These are phyloP conservation scores for Geotrypetes seraphini DNA, from an alignment of 2,797 vertebrate species.

Conservation along the genomic window DNA sequence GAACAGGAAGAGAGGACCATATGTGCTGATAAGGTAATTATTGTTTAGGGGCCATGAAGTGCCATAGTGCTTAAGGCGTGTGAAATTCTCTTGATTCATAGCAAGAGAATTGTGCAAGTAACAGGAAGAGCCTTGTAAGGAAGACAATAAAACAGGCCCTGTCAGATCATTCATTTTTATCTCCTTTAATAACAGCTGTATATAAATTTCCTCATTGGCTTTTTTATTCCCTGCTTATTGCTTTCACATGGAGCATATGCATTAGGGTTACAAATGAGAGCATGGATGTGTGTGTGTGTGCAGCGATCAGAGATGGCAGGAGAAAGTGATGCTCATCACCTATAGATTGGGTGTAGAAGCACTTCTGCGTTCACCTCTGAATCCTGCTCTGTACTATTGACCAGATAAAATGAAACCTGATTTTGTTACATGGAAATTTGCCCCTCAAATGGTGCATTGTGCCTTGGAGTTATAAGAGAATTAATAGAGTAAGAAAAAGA, in stretches of 20 bases:
- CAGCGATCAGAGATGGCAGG: no score
- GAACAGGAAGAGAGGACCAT: conserved; percentile 14
- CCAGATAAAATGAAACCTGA: no score
- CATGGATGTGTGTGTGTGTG: no score
- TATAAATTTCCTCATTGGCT: conserved; percentile 33
- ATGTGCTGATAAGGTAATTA: conserved; percentile 33
- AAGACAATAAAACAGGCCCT: conserved; percentile 18
- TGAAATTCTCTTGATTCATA: conserved; percentile 20
- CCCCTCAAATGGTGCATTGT: no score
- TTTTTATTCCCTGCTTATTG: conserved; percentile 19
- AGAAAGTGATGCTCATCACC: no score
- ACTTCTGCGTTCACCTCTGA: no score
- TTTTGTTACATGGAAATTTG: no score
- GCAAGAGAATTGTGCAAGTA: conserved; percentile 25
- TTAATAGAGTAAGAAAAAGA: no score
- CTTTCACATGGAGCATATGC: conserved; percentile 23
- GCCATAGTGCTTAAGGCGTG: conserved; percentile 19
- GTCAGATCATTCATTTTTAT: conserved; percentile 26
- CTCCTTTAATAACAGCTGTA: conserved; percentile 27
- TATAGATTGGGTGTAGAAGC: no score
- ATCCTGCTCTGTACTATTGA: no score
- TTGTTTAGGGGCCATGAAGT: conserved; percentile 4
- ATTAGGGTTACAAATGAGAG: conserved; percentile 13
- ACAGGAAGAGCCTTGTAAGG: conserved; percentile 15
- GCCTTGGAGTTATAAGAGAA: no score